Percentiles rank a stretch among this genome's conserved stretches.
These are phyloP conservation scores for Perca fluviatilis DNA, from an alignment of 2,113 vertebrate genomes.

Conservation along the genomic window DNA sequence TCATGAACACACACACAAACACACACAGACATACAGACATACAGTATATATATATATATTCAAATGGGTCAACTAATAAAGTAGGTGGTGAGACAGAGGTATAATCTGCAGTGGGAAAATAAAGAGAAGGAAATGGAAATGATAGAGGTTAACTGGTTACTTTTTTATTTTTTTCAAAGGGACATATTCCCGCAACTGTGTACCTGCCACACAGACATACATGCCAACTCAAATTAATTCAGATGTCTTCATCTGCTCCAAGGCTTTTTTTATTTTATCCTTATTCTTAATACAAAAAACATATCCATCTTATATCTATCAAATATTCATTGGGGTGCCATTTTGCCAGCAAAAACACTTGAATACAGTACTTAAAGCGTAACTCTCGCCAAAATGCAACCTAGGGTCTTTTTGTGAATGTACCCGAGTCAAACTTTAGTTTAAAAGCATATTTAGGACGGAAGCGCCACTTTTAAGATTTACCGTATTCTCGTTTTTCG, in stretches of 20 bases:
- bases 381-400: no score
- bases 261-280: not conserved
- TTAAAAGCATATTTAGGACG: no score
- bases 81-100: slow-evolving; percentile 1
- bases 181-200: not conserved
- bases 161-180: no score
- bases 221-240: not conserved
- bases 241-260: not conserved
- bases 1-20: slow-evolving; percentile 2
- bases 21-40: slow-evolving; percentile 16
- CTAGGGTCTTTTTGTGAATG: no score
- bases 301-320: no score
- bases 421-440: no score
- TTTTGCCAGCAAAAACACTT: not conserved
- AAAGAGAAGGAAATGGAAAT: not conserved
- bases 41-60: slow-evolving; percentile 5
- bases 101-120: not conserved
- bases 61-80: slow-evolving; percentile 66
- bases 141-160: not conserved
- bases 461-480: no score
- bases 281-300: not conserved
- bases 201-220: not conserved
- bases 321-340: no score
- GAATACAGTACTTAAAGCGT: no score
- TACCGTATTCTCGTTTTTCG: no score